A percentile compares a stretch with the other conserved stretches of the same genome.
These are phyloP conservation scores for Gadus macrocephalus DNA, from an alignment of 2,113 vertebrate genomes.

Conservation along the genomic window DNA sequence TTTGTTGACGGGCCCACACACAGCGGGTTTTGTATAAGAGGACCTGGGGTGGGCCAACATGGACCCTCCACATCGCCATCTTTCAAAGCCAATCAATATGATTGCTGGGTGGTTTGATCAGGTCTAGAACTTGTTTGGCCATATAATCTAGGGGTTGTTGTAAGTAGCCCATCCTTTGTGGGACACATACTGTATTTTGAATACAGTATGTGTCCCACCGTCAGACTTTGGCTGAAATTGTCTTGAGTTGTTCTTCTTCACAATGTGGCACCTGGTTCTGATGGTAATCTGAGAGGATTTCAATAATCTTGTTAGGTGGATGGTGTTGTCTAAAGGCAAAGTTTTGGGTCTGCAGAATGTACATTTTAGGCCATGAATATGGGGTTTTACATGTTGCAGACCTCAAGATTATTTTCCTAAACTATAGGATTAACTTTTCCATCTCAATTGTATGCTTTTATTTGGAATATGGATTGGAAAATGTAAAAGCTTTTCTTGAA, in stretches of 20 bases:
- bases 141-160: not conserved
- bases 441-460: no score
- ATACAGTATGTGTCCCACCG: not conserved
- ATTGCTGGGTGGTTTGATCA: no score
- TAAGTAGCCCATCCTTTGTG: no score
- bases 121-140: no score
- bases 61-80: not conserved
- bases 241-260: not conserved
- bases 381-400: not conserved
- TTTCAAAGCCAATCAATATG: no score
- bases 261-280: slow-evolving; percentile 8
- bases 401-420: not conserved
- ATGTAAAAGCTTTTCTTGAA: no score
- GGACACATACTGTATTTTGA: not conserved
- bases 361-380: not conserved
- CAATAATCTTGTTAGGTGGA: slow-evolving; percentile 25
- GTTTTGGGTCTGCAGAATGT: not conserved
- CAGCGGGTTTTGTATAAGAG: no score
- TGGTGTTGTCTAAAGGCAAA: not conserved
- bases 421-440: no score
- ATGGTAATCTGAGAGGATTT: slow-evolving; percentile 31
- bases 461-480: no score
- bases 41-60: no score
- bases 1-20: no score
- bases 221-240: not conserved